Evolutionary conservation across 1,140 invertebrate genomes (phyloP), one percentile per base, ranked within the genome.

Genomic region (Wasmannia auropunctata): DNA sequence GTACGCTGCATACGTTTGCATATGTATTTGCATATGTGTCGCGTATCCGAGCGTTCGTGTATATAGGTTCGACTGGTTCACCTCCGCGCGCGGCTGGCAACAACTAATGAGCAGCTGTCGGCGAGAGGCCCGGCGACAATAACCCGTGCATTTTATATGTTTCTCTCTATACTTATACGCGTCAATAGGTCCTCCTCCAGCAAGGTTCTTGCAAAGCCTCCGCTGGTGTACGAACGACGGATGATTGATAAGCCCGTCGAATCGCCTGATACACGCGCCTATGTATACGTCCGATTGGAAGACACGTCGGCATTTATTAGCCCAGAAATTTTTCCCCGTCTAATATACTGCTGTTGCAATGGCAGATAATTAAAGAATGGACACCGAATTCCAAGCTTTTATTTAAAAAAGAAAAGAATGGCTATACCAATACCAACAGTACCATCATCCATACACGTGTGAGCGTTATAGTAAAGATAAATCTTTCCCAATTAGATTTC

Each of bases 101-200:
- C 91, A 88, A 91, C 92, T 93, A 93, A 93, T 92, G 92, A 92
- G 93, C 91, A 89, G 88, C 89, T 92, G 91, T 92, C 91, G 87
- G 92, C 92, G 90, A 92, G 90, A 89, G 88, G 79, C 90, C 88
- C 91, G 88, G 92, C 91, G 93, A 93, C 93, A 93, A 93, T 93
- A 93, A 93, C 89, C 91, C 90, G 88, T 92, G 92, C 87, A 93
- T 93, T 93, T 93, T 93, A 93, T 92, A 92, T 89, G 89, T 91
- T 86, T 87, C 84, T 63, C 74, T 65, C 67, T 85, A 85, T 83
- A 86, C 75, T 80, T 56, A 80, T 31, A 34, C 63, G 67, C 87
- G 58, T 85, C 87, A 87, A 75, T 88, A 70, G 67, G 80, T 83
- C 87, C 72, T 74, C 65, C 76, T 72, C 65, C 62, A 28, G 67